phyloP scores from a whole-genome alignment of 2,113 vertebrate genomes.

The Coturnix japonica region DNA sequence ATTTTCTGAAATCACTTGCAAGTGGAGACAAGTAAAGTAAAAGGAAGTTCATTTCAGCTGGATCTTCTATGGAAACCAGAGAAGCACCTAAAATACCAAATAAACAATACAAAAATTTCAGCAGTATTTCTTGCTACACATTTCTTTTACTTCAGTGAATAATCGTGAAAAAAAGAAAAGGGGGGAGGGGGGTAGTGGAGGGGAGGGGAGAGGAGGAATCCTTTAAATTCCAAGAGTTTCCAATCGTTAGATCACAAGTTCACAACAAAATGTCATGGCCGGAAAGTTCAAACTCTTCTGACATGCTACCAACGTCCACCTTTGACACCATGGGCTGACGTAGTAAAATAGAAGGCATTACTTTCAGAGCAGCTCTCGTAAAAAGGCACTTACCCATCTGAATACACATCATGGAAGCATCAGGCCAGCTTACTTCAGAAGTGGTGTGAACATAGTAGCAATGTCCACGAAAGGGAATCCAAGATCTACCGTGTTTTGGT shows the following conservation, averaged over 20 bases:
- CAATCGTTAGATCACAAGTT: too few species aligned
- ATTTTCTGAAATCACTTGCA: slow-evolving; percentile 72
- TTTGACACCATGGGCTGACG: too few species aligned
- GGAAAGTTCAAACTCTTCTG: too few species aligned
- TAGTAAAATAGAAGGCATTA: too few species aligned
- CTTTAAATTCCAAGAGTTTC: too few species aligned
- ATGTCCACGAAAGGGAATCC: slow-evolving; percentile 91
- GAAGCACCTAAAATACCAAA: slow-evolving; percentile 77
- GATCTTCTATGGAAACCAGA: slow-evolving; percentile 86
- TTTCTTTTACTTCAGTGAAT: neutral
- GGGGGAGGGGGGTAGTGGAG: too few species aligned
- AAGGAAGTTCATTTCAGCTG: slow-evolving; percentile 84
- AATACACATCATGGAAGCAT: slow-evolving; percentile 87
- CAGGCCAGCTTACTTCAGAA: slow-evolving; percentile 81
- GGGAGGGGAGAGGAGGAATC: too few species aligned
- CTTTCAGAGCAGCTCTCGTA: neutral
- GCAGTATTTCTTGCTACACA: neutral
- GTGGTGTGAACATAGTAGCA: slow-evolving; percentile 86
- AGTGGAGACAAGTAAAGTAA: slow-evolving; percentile 80
- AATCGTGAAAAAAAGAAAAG: neutral
- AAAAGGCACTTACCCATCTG: slow-evolving; percentile 80
- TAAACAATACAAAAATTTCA: neutral
- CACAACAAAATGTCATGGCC: too few species aligned
- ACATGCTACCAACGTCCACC: too few species aligned
- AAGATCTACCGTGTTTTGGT: slow-evolving; percentile 61